These are phyloP conservation scores for Acanthopagrus latus DNA, from an alignment of 2,797 vertebrate species.

Conservation along the genomic window DNA sequence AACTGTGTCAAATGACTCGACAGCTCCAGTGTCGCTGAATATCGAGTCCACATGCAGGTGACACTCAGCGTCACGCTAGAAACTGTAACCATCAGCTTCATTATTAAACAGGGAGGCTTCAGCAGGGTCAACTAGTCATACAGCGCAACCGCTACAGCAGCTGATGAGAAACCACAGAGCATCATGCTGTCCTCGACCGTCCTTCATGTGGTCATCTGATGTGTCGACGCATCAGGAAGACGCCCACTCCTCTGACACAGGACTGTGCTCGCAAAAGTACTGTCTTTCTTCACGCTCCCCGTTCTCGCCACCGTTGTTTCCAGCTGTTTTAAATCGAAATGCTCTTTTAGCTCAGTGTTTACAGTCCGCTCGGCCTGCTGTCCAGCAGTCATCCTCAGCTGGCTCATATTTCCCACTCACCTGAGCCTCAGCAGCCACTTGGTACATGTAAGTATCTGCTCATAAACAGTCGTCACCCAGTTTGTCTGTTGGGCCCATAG, in stretches of 20 bases:
- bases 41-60: constrained; percentile 37
- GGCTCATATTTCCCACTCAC: no score
- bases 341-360: background rate
- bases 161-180: constrained; percentile 23
- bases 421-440: no score
- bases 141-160: constrained; percentile 15
- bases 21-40: constrained; percentile 41
- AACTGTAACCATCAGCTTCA: constrained; percentile 47
- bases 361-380: background rate
- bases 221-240: constrained; percentile 12
- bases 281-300: background rate
- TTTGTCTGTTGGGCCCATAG: background rate
- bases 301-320: background rate
- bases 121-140: constrained; percentile 32
- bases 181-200: constrained; percentile 30
- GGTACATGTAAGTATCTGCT: no score
- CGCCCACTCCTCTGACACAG: background rate
- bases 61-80: constrained; percentile 22
- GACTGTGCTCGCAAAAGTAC: background rate
- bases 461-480: no score
- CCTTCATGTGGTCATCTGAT: constrained; percentile 5
- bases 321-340: background rate
- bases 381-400: no score
- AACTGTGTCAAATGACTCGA: constrained; percentile 20
- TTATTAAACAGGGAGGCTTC: constrained; percentile 42